Base-by-base conservation (phyloP, 2,888 invertebrate genomes). In the Himalopsyche tibetana region DNA sequence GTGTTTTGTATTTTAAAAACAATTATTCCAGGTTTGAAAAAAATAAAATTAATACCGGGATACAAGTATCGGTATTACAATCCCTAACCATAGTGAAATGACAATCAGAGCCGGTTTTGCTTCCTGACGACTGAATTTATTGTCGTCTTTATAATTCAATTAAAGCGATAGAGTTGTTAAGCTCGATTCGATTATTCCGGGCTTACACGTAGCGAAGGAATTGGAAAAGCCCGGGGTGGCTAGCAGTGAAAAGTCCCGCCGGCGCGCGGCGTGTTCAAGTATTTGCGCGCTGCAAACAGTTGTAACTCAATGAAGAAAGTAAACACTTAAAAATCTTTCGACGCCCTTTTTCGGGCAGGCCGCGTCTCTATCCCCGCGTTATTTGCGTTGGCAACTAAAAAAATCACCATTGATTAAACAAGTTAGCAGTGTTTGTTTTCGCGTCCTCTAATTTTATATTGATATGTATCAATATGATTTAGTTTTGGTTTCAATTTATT, bases 271-370 rank as follows among this genome's bases (percentile, higher is more conserved):
- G 8, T 17, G 56, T 17, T 63, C 6, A 63, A 63, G 63, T 80
- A 80, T 83, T 83, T 83, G 83, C 83, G 4, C 11, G 55, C 36
- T 28, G 40, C 83, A 55, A 83, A 83, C 83, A 83, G 36, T 56
- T 56, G 55, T 83, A 83, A 83, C 55, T 83, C 56, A 83, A 83
- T 83, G 83, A 40, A 83, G 83, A 36, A 55, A 83, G 56, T 56
- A 83, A 83, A 83, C 83, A 56, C 40, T 80, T 42, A 38, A 42
- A 40, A 80, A 80, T 80, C 80, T 28, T 80, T 80, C 40, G 17
- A 80, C 42, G 17, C n/a, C 17, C 80, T 40, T 63, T 63, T 63
- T 19, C 63, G n/a, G 56, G 2, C 19, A 28, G 63, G 63, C 63
- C 8, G 63, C 19, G 63, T 63, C 63, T 63, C 19, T 15, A 51